Conservation (phyloP, 1,140 invertebrate species). For the Tenebrio molitor region DNA sequence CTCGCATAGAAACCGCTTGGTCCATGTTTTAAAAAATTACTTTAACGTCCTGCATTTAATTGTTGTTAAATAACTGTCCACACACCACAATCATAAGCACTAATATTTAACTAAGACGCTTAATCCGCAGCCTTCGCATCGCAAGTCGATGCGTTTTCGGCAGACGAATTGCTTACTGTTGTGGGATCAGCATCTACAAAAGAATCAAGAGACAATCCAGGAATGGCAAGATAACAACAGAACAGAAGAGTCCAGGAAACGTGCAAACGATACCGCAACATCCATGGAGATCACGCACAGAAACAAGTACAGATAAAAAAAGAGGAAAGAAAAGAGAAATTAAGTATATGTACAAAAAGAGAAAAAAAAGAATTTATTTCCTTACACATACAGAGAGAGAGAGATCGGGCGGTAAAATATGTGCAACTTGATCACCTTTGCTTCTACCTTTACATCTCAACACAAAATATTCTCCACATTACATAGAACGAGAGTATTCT, state of each 20-base stretch:
- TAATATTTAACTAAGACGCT: slow-evolving; percentile 28
- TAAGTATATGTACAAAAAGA: slow-evolving; percentile 2
- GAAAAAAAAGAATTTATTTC: slow-evolving; percentile 12
- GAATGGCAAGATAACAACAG: slow-evolving; percentile 27
- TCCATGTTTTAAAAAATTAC: slow-evolving; percentile 44
- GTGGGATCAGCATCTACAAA: slow-evolving; percentile 44
- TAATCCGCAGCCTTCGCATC: slow-evolving; percentile 22
- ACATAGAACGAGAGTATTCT: slow-evolving; percentile 20
- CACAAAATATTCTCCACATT: slow-evolving; percentile 1
- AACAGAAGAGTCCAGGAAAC: neutral
- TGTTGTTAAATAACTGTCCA: slow-evolving; percentile 41
- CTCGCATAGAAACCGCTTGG: slow-evolving; percentile 44
- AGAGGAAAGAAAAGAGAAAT: slow-evolving; percentile 1
- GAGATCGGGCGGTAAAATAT: slow-evolving; percentile 13
- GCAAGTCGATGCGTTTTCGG: slow-evolving; percentile 27
- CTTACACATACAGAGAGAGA: slow-evolving; percentile 31
- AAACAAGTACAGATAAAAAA: neutral
- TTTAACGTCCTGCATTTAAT: slow-evolving; percentile 29
- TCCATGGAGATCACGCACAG: neutral
- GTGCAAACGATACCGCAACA: slow-evolving; percentile 24
- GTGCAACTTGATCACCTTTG: neutral
- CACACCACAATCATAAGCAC: slow-evolving; percentile 39
- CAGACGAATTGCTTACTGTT: slow-evolving; percentile 26
- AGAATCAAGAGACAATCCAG: slow-evolving; percentile 37
- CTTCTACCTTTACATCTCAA: slow-evolving; percentile 4